Conservation (phyloP, 2,113 vertebrate genomes). For the Tringa solitaria region DNA sequence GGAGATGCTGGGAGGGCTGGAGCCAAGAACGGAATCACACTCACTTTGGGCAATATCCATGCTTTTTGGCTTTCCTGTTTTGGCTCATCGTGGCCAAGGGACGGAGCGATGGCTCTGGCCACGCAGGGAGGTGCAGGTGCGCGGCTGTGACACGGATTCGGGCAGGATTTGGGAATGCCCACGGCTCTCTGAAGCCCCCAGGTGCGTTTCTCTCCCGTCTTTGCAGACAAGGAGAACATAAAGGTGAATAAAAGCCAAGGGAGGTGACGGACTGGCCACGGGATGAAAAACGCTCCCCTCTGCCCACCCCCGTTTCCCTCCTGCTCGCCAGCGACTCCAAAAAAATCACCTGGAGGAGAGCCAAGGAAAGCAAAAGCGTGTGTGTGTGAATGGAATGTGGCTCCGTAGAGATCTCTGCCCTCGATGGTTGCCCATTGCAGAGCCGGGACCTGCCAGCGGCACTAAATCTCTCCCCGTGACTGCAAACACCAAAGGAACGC, state of each 20-base stretch:
- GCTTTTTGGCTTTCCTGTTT: neutral
- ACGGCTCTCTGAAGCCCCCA: rapidly evolving
- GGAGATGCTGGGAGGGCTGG: too few species aligned
- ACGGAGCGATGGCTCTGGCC: too few species aligned
- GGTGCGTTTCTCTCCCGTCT: neutral
- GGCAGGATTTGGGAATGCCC: neutral
- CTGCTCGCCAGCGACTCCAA: neutral
- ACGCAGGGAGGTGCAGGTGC: neutral
- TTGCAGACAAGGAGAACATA: too few species aligned
- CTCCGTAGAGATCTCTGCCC: neutral
- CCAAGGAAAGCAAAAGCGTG: neutral
- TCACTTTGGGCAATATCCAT: neutral
- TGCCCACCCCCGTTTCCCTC: neutral
- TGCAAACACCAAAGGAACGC: neutral
- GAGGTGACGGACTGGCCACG: neutral
- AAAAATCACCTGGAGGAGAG: neutral
- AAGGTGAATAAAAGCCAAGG: neutral
- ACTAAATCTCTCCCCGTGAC: neutral
- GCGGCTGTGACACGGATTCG: neutral
- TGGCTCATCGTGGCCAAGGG: neutral
- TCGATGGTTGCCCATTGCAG: neutral
- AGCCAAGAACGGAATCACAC: rapidly evolving
- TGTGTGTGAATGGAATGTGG: neutral
- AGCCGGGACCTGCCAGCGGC: neutral
- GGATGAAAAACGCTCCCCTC: neutral